Evolutionary conservation across 2,888 invertebrate genomes (phyloP).

Genomic region (Polymixis lichenea): DNA sequence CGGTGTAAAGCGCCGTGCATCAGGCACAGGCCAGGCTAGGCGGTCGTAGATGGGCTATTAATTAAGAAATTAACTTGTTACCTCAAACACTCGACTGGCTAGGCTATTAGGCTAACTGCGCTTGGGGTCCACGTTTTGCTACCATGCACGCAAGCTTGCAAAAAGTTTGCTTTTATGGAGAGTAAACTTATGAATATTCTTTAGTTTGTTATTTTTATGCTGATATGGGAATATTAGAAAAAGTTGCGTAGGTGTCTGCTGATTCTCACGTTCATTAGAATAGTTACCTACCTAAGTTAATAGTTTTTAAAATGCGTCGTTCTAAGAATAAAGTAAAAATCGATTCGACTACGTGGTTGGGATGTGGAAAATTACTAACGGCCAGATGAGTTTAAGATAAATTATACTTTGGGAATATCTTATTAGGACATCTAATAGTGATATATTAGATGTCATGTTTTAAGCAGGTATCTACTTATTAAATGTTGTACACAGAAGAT

Average conservation of each 20-base stretch:
- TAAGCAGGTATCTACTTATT: neutral
- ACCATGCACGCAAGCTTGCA: constrained; percentile 29
- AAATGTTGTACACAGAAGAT: neutral
- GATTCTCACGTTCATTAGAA: constrained; percentile 36
- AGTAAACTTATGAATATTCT: constrained; percentile 57
- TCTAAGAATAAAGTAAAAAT: neutral
- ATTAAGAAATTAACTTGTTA: constrained; percentile 56
- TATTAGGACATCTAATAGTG: too few relatives aligned
- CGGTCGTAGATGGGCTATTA: constrained; percentile 40
- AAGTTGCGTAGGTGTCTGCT: neutral
- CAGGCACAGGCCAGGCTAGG: constrained; percentile 10
- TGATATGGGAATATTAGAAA: constrained; percentile 41
- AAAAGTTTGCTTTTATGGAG: constrained; percentile 33
- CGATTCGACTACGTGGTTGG: neutral
- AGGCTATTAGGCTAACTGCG: constrained; percentile 21
- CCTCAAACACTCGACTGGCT: constrained; percentile 35
- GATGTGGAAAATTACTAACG: too few relatives aligned
- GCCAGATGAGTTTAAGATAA: neutral
- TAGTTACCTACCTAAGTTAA: neutral
- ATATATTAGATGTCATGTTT: neutral
- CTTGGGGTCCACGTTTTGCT: constrained; percentile 29
- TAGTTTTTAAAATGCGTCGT: neutral
- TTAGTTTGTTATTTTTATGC: constrained; percentile 40
- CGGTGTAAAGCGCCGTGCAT: constrained; percentile 38
- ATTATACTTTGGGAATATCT: neutral